Evolutionary conservation across 2,797 vertebrate species (phyloP).

Genomic region (Geotrypetes seraphini): DNA sequence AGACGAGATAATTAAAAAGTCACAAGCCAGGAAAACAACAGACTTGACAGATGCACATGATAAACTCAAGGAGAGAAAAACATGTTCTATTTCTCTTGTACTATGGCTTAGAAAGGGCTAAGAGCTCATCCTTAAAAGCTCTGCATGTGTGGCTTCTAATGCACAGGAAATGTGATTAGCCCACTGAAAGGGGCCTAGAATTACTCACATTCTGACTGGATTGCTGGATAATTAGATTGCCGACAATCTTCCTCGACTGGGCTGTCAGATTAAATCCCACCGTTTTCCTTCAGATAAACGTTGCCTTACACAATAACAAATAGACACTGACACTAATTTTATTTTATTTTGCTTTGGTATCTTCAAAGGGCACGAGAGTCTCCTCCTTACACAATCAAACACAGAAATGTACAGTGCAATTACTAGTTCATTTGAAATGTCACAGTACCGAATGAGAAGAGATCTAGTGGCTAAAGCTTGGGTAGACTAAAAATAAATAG

Average conservation of each 20-base stretch:
- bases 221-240: conserved; percentile 86
- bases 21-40: background rate
- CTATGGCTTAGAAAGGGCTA: conserved; percentile 6
- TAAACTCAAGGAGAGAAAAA: conserved; percentile 11
- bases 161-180: conserved; percentile 80
- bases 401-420: conserved; percentile 19
- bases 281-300: conserved; percentile 52
- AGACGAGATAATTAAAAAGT: background rate
- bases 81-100: conserved; percentile 6
- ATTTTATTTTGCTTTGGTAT: background rate
- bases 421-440: conserved; percentile 26
- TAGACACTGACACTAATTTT: conserved; percentile 20
- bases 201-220: conserved; percentile 81
- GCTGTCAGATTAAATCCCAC: conserved; percentile 65
- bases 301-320: conserved; percentile 45
- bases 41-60: conserved; percentile 11
- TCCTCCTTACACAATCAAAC: conserved; percentile 7
- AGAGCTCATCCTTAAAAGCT: conserved; percentile 50
- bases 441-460: conserved; percentile 30
- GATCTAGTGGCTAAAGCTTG: conserved; percentile 25
- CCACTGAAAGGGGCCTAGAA: conserved; percentile 72
- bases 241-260: conserved; percentile 69
- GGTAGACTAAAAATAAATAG: conserved; percentile 25
- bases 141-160: conserved; percentile 68
- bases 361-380: conserved; percentile 31